A percentile compares a stretch with the other conserved stretches of the same genome.
These are phyloP conservation scores for Pandemis cinnamomeana DNA, from an alignment of 2,888 invertebrate species.

Conservation along the genomic window DNA sequence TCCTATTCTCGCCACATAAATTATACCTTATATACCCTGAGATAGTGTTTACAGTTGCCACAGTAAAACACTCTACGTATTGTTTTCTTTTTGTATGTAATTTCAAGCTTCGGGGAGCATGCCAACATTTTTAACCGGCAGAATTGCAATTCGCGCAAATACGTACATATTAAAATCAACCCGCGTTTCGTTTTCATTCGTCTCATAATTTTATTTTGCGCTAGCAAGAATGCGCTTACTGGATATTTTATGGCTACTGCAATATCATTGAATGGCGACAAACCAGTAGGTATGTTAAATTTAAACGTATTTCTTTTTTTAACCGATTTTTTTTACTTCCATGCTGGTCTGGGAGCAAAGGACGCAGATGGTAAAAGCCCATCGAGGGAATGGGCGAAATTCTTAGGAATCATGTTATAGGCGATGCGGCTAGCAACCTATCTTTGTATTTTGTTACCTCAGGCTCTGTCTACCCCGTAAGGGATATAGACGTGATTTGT, in stretches of 20 bases:
- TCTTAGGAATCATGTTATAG: too few relatives aligned
- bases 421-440: too few relatives aligned
- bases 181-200: constrained; percentile 76
- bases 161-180: constrained; percentile 72
- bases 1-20: constrained; percentile 35
- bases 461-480: too few relatives aligned
- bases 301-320: too few relatives aligned
- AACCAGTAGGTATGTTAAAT: too few relatives aligned
- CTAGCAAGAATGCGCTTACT: constrained; percentile 59
- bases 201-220: constrained; percentile 76
- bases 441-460: too few relatives aligned
- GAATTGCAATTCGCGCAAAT: constrained; percentile 60
- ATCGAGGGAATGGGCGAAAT: too few relatives aligned
- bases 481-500: too few relatives aligned
- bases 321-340: too few relatives aligned
- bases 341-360: too few relatives aligned
- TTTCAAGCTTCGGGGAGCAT: constrained; percentile 63
- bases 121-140: constrained; percentile 65
- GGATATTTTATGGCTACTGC: constrained; percentile 50
- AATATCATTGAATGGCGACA: constrained; percentile 22
- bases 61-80: constrained; percentile 49
- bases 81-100: constrained; percentile 63
- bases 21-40: constrained; percentile 19
- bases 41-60: constrained; percentile 41
- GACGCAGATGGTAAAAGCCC: too few relatives aligned